A percentile compares a stretch with the other conserved stretches of the same genome.
These are phyloP conservation scores for Lanistes nyassanus DNA, from an alignment of 1,140 invertebrate genomes.

Conservation along the genomic window DNA sequence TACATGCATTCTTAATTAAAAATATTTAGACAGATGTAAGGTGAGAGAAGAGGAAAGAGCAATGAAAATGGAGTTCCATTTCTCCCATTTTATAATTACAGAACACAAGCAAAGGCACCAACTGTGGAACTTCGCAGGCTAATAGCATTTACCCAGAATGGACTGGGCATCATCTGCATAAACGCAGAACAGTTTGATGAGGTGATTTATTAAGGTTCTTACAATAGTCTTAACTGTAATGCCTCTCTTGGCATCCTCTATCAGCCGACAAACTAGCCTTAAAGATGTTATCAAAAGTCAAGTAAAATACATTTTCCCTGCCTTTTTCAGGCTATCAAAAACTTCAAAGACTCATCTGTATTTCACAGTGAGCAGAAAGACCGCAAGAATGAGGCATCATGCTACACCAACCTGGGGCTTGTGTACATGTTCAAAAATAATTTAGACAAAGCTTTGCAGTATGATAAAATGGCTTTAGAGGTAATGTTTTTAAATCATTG, in stretches of 20 bases:
- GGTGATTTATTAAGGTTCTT: not conserved
- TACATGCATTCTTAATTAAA: too few relatives aligned
- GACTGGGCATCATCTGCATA: constrained; percentile 22
- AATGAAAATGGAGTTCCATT: too few relatives aligned
- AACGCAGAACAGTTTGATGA: not conserved
- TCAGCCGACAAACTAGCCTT: too few relatives aligned
- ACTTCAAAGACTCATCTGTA: not conserved
- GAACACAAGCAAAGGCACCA: too few relatives aligned
- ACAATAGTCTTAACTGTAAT: not conserved
- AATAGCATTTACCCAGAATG: constrained; percentile 20
- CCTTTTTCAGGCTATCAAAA: not conserved
- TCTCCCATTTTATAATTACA: too few relatives aligned
- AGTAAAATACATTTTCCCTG: not conserved
- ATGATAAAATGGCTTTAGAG: constrained; percentile 14
- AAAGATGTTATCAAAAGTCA: too few relatives aligned
- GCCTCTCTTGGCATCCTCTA: not conserved
- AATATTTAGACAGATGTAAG: too few relatives aligned
- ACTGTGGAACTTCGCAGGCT: not conserved
- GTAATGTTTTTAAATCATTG: not conserved
- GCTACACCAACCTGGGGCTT: constrained; percentile 18
- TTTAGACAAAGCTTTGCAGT: constrained; percentile 11
- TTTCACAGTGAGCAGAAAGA: constrained; percentile 15
- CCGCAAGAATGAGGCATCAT: constrained; percentile 10
- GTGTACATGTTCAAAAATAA: constrained; percentile 18
- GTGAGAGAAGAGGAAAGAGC: too few relatives aligned